These are phyloP conservation scores for Ditula angustiorana DNA, from an alignment of 2,888 invertebrate genomes.

Conservation along the genomic window DNA sequence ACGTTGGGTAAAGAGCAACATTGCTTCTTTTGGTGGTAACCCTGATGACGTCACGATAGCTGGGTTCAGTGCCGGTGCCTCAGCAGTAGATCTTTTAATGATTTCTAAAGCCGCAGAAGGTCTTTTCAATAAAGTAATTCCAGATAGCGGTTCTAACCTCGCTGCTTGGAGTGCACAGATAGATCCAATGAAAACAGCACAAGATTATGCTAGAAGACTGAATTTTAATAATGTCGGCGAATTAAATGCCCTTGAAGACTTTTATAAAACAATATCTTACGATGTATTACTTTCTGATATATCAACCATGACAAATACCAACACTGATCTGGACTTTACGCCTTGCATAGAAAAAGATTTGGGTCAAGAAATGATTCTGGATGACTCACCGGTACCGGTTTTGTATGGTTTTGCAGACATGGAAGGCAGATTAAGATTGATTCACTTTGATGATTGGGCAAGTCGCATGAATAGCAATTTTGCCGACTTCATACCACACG, in stretches of 20 bases:
- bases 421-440: conserved; percentile 7
- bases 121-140: background rate
- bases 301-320: background rate
- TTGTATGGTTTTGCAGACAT: conserved; percentile 16
- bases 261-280: conserved; percentile 13
- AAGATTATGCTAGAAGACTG: background rate
- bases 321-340: background rate
- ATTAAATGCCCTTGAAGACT: conserved; percentile 3
- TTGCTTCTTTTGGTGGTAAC: conserved; percentile 22
- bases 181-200: conserved; percentile 10
- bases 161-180: too few relatives aligned
- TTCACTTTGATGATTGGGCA: conserved; percentile 32
- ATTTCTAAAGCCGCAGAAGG: conserved; percentile 6
- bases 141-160: background rate
- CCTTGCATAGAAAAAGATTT: conserved; percentile 15
- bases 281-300: conserved; percentile 12
- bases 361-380: conserved; percentile 52
- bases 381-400: conserved; percentile 51
- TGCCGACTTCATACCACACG: conserved; percentile 37
- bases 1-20: conserved; percentile 23
- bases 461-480: conserved; percentile 39
- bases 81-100: conserved; percentile 6
- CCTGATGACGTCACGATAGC: conserved; percentile 17
- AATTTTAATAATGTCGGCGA: background rate
- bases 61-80: conserved; percentile 9